These are phyloP conservation scores for Dryoscopus gambensis DNA, from an alignment of 2,113 vertebrate species.

Conservation along the genomic window DNA sequence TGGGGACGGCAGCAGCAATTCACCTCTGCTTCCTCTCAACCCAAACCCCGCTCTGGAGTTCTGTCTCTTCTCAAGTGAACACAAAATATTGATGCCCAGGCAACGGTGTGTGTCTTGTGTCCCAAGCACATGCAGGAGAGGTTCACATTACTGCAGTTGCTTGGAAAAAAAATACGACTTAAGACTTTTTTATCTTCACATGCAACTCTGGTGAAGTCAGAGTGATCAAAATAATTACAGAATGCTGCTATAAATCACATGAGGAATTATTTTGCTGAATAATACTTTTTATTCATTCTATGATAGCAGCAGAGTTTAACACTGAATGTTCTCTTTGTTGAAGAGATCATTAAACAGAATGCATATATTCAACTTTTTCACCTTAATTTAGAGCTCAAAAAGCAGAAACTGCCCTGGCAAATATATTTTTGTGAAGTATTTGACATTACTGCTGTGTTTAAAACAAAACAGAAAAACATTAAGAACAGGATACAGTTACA, in stretches of 20 bases:
- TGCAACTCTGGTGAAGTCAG: conserved; percentile 18
- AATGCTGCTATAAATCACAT: neutral
- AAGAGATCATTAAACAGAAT: neutral
- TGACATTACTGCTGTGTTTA: neutral
- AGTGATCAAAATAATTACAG: conserved; percentile 33
- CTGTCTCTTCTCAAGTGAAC: neutral
- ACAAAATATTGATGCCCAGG: neutral
- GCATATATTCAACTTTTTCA: neutral
- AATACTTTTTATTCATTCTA: neutral
- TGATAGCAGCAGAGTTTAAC: neutral
- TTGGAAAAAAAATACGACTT: conserved; percentile 5
- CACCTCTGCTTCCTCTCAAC: conserved; percentile 20
- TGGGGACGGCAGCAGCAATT: neutral
- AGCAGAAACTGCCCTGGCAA: neutral
- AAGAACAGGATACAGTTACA: neutral
- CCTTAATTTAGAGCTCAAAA: neutral
- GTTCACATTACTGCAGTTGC: conserved; percentile 37
- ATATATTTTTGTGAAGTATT: neutral
- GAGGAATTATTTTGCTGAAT: neutral
- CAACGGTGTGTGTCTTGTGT: neutral
- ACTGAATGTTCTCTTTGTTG: neutral
- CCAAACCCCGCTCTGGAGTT: neutral
- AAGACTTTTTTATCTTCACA: neutral
- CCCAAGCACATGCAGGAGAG: neutral
- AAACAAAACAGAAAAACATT: neutral